Conservation (phyloP, 2,797 vertebrate genomes). For the Zalophus californianus region DNA sequence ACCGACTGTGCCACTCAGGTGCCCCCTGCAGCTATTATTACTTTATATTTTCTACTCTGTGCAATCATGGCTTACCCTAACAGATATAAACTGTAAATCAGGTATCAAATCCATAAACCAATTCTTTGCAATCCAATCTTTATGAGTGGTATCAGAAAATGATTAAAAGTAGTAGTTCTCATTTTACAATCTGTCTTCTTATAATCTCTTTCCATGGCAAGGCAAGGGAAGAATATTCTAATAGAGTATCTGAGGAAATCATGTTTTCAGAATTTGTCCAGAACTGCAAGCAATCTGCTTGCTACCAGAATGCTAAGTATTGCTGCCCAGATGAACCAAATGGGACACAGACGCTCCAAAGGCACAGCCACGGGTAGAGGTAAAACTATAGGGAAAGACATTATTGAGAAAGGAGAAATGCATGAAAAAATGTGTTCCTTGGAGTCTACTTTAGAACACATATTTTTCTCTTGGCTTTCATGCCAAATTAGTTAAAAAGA, state of each 20-base stretch:
- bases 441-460: neutral
- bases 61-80: neutral
- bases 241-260: neutral
- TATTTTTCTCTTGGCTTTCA: neutral
- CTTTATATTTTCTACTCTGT: neutral
- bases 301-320: neutral
- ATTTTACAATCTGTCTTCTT: neutral
- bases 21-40: neutral
- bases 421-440: neutral
- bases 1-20: neutral
- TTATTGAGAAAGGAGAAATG: neutral
- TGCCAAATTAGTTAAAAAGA: constrained; percentile 16
- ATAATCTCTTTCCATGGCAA: neutral
- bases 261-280: neutral
- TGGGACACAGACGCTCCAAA: fast-evolving
- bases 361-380: neutral
- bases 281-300: neutral
- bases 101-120: neutral
- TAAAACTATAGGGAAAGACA: neutral
- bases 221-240: neutral
- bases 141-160: constrained; percentile 17
- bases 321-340: neutral
- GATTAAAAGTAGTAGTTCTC: constrained; percentile 5
- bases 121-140: neutral
- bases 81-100: neutral